Evolutionary conservation across 92 coral and sea anemone genomes (phyloP), one percentile per base, ranked within the genome.

Genomic region (Porites evermanni): DNA sequence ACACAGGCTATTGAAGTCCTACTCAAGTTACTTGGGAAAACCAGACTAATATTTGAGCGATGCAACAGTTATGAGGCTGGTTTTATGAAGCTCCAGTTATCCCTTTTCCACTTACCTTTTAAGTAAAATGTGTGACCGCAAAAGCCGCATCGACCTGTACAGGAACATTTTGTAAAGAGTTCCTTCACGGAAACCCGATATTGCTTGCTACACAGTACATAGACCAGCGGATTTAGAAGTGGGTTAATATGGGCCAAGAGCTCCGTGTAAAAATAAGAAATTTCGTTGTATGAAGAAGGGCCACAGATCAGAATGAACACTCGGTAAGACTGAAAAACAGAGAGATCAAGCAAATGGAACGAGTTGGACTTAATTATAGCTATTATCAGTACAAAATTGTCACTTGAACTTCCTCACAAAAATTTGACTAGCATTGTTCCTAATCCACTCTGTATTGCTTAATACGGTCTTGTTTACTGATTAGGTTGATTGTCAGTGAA

Each of bases 231-330:
- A 59, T 93, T 94, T 20, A 96, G 76, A 53, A 94, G 86, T 7
- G 98, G 93, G 76, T 92, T 96, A 72, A 94, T n/a, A 60, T 96
- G 93, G 17, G 98, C 98, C 61, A 94, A 47, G 58, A 96, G 88
- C 72, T 94, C 92, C 23, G 96, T 90, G 90, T 90, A 86, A 87
- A 90, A 96, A 68, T 96, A 94, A 6, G 94, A 77, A 26, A 88
- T 87, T 47, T 86, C 83, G 85, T 88, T 84, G 80, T 81, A 86
- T 10, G 79, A 75, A 11, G 93, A 85, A 21, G 88, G 89, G 12
- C 94, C 94, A 4, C 90, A 91, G 13, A 86, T 68, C 20, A 96
- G 89, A 38, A 96, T 82, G 4, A 81, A 64, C 61, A 89, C 78
- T 32, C 98, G 91, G 56, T 94, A 92, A 12, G 93, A 89, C 98